Evolutionary conservation across 2,113 vertebrate species (phyloP).

Genomic region (Phyllopteryx taeniolatus): DNA sequence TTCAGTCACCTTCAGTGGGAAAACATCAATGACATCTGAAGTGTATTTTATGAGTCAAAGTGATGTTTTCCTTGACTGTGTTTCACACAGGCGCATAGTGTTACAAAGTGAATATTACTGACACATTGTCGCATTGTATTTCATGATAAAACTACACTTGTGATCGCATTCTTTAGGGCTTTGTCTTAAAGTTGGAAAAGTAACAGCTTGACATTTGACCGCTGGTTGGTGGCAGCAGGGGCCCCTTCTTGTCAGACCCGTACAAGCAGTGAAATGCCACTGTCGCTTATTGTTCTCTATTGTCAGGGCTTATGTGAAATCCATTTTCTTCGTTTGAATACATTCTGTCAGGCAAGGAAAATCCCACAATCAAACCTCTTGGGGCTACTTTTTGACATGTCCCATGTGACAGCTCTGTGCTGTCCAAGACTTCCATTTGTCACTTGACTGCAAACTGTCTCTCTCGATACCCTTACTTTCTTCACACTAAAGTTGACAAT

Average conservation of each 20-base stretch:
- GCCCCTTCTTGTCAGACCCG: constrained; percentile 40
- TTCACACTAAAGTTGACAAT: constrained; percentile 6
- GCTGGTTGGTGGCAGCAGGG: constrained; percentile 29
- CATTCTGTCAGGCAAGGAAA: constrained; percentile 56
- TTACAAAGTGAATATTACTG: background rate
- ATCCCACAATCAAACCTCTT: constrained; percentile 39
- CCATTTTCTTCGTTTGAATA: constrained; percentile 64
- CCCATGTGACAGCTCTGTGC: constrained; percentile 48
- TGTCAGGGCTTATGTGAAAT: constrained; percentile 59
- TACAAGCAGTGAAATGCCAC: constrained; percentile 46
- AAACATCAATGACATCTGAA: background rate
- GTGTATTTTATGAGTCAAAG: background rate
- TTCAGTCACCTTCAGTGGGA: background rate
- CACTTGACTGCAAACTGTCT: constrained; percentile 31
- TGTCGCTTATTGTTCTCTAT: constrained; percentile 58
- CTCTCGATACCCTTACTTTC: constrained; percentile 31
- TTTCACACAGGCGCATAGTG: background rate
- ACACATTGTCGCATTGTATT: background rate
- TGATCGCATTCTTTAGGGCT: background rate
- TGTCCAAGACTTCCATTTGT: constrained; percentile 42
- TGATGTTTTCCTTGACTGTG: background rate
- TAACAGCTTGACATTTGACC: constrained; percentile 52
- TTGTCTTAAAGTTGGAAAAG: constrained; percentile 5
- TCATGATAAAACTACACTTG: background rate
- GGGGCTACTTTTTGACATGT: constrained; percentile 48